Base-by-base conservation (phyloP, 23 tunicate species). In the Diplosoma virens region DNA sequence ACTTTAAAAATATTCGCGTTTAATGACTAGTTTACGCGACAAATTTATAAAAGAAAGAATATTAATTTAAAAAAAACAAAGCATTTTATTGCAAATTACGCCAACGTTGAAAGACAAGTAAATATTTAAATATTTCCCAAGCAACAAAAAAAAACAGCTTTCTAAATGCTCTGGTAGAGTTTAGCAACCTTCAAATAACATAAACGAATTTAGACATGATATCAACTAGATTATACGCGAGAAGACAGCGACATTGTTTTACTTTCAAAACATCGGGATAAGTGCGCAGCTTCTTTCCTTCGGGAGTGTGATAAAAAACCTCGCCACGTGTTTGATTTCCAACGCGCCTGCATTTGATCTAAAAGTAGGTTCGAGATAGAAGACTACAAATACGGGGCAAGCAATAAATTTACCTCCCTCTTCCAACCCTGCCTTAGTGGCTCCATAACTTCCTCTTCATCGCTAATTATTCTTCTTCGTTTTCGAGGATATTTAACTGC, bases 361-460 rank as follows among this genome's bases (percentile, higher is more conserved):
- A 0, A 67, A 67, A 52, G n/a, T n/a, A n/a, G n/a, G n/a, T 21
- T 6, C 34, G 18, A 21, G 46, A 65, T 26, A 26, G 25, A 6
- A 65, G 21, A 58, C 48, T 66, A 6, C 28, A 6, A 66, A 66
- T 6, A 66, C 5, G 30, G 30, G 30, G 11, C 11, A 28, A 25
- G 50, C 9, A 58, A 14, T 14, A 58, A 58, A 58, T 58, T 20
- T 26, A 86, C 84, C 66, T 86, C 93, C 21, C 93, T 46, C 28
- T 80, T 80, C 93, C 93, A 86, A 25, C 85, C 85, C 25, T 73
- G 72, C 5, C 83, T 52, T 24, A 86, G 28, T 25, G 93, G 93
- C 24, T 46, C 74, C 41, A 60, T 23, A 2, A 80, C 77, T 33
- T 80, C 93, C 2, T 80, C 93, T 20, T 80, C 75, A 59, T 76